phyloP scores from a whole-genome alignment of 2,113 vertebrate genomes.

The Bambusicola thoracicus region DNA sequence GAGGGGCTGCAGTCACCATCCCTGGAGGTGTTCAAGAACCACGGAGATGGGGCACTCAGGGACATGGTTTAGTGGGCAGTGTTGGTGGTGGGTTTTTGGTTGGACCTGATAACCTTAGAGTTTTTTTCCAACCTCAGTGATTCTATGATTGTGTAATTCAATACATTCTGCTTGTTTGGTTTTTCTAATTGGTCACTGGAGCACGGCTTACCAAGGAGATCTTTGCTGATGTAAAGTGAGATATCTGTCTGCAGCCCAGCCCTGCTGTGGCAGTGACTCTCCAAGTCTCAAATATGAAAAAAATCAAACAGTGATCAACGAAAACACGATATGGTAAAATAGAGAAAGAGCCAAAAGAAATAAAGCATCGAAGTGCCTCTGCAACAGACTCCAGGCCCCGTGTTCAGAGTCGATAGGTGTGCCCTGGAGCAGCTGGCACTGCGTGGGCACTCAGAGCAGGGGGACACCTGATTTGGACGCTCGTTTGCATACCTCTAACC shows the following conservation, averaged over 20 bases:
- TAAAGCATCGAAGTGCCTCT: not conserved
- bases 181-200: not conserved
- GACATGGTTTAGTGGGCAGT: too few relatives aligned
- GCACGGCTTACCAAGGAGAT: not conserved
- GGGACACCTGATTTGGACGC: too few relatives aligned
- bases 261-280: not conserved
- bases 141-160: not conserved
- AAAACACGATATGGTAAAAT: not conserved
- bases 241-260: not conserved
- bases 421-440: accelerated
- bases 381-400: not conserved
- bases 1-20: too few relatives aligned
- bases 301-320: accelerated
- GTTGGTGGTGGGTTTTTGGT: too few relatives aligned
- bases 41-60: too few relatives aligned
- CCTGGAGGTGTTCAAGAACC: too few relatives aligned
- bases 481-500: not conserved
- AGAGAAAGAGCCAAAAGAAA: not conserved
- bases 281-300: not conserved
- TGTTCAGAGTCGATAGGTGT: accelerated
- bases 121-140: too few relatives aligned
- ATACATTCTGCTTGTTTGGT: not conserved
- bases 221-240: accelerated
- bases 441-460: not conserved
- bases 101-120: too few relatives aligned